Percentiles rank a stretch among this genome's conserved stretches.
Evolutionary conservation across 2,888 invertebrate genomes (phyloP).

Genomic region (Mantis religiosa): DNA sequence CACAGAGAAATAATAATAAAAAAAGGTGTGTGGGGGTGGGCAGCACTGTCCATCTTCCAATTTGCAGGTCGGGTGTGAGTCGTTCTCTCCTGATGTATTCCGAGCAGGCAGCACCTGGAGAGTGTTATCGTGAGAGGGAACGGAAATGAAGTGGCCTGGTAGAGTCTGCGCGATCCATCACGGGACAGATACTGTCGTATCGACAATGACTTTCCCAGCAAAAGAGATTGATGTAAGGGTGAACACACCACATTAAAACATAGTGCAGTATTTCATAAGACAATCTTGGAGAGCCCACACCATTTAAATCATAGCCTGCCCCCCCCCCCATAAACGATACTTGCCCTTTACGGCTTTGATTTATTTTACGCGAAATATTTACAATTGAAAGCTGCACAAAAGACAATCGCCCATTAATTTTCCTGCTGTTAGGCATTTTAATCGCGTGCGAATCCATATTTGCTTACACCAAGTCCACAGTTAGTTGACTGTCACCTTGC

Average conservation of each 20-base stretch:
- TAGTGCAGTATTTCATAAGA: not conserved
- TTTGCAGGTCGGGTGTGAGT: not conserved
- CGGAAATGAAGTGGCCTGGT: slow-evolving; percentile 13
- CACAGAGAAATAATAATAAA: not conserved
- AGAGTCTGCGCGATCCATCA: not conserved
- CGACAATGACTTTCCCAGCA: slow-evolving; percentile 13
- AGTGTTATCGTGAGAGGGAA: not conserved
- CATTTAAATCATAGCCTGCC: not conserved
- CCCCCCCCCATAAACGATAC: not conserved
- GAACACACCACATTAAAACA: slow-evolving; percentile 1
- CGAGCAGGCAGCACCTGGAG: not conserved
- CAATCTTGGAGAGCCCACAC: not conserved
- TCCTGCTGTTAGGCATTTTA: not conserved
- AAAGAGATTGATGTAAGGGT: not conserved
- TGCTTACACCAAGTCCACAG: not conserved
- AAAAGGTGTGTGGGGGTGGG: not conserved
- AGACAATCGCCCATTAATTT: not conserved
- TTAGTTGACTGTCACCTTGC: too few species aligned
- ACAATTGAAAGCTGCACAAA: not conserved
- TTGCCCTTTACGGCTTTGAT: not conserved
- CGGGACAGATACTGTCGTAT: slow-evolving; percentile 8
- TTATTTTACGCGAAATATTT: not conserved
- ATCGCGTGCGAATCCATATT: not conserved
- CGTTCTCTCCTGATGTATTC: not conserved
- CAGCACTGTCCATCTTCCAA: not conserved